These are phyloP conservation scores for Callinectes sapidus DNA, from an alignment of 2,888 invertebrate genomes.

Conservation along the genomic window DNA sequence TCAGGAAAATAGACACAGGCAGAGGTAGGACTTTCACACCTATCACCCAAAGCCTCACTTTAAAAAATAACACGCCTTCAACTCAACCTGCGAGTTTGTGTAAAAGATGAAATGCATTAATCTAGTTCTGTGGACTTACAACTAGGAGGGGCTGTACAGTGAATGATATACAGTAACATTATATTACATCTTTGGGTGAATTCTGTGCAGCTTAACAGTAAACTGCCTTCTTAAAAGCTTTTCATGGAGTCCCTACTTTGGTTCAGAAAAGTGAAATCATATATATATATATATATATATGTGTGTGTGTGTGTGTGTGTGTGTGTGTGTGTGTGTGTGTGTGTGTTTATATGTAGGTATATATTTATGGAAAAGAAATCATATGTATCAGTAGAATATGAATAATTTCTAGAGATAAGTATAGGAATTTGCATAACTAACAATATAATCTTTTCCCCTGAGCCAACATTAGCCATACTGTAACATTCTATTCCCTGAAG, in stretches of 20 bases:
- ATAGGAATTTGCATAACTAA: constrained; percentile 24
- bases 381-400: constrained; percentile 23
- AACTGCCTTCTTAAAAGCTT: constrained; percentile 22
- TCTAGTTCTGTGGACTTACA: constrained; percentile 27
- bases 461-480: constrained; percentile 35
- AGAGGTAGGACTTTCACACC: constrained; percentile 36
- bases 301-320: constrained; percentile 20
- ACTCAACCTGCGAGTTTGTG: constrained; percentile 37
- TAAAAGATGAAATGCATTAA: constrained; percentile 32
- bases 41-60: constrained; percentile 11
- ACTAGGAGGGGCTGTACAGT: constrained; percentile 33
- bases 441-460: constrained; percentile 34
- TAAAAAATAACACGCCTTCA: constrained; percentile 31
- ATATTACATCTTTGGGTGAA: constrained; percentile 32
- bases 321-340: constrained; percentile 17
- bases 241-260: constrained; percentile 29
- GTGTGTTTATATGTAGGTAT: constrained; percentile 21
- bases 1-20: constrained; percentile 31
- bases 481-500: constrained; percentile 31
- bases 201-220: constrained; percentile 33
- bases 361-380: constrained; percentile 14
- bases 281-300: constrained; percentile 44
- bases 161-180: constrained; percentile 28
- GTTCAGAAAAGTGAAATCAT: constrained; percentile 29
- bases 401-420: constrained; percentile 14